Evolutionary conservation across 1,140 invertebrate species (phyloP), one percentile per base, ranked within the genome.

Genomic region (Sitophilus oryzae): DNA sequence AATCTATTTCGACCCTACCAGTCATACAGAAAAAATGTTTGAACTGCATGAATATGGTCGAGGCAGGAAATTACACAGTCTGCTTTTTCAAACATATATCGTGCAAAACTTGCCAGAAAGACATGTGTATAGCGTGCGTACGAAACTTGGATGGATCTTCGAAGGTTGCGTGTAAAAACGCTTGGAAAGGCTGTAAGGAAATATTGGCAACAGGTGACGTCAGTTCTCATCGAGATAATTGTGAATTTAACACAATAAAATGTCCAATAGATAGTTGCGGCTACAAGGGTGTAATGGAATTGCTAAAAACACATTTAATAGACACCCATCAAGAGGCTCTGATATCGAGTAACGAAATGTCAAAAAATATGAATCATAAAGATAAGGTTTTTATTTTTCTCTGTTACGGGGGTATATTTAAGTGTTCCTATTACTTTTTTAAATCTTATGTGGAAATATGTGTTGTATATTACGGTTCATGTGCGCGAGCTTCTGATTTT

Each of bases 91-190:
- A 61, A 0, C 63, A 65, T 41, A 37, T 51, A 3, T 23, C 45
- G 2, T 65, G 63, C 53, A 49, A 37, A 36, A 48, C 42, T n/a
- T 65, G 63, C 25, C 63, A 62, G 51, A 36, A 34, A 0, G 44
- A 47, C 10, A 38, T 40, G 38, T 65, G 63, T 40, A 10, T 43
- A 9, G 37, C 50, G 9, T 65, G 63, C 42, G 47, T 53, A 1
- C 56, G 38, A 38, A 44, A 45, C 15, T 38, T 63, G 22, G 56
- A 50, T 19, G 52, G 50, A 14, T 45, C 36, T 15, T 51, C 61
- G 0, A 40, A 47, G 42, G 51, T 52, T 4, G 56, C 56, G 18
- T 65, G 63, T 48, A 61, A 58, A 44, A 65, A 65, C 21, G 47
- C 41, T 21, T 41, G 46, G 3, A 57, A 53, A 36, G 63, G 63